Base-by-base conservation (phyloP, 2,113 vertebrate species). In the Rhinopomastus cyanomelas region DNA sequence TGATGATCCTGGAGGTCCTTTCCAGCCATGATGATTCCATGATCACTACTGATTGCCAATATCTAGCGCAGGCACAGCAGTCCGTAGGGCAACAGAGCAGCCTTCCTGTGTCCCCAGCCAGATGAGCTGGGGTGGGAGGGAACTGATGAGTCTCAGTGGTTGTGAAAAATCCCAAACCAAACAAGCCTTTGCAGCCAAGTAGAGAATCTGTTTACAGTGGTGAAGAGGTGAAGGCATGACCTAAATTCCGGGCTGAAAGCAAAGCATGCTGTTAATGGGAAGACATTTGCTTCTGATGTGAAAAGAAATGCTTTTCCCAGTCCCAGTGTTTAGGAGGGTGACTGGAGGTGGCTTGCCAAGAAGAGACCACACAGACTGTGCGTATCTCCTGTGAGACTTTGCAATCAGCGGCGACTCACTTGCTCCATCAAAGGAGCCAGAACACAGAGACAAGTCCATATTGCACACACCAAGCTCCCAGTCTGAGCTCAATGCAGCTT, bases 281-380 rank as follows among this genome's bases (percentile, higher is more conserved):
- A 20, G 12, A 53, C 9, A 32, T 49, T 66, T 44, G 26, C 36
- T 90, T 62, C 76, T 83, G 44, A 52, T 34, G 60, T 3, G 12
- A 85, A 57, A 74, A 77, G 4, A 65, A 71, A 76, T 9, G 16
- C 8, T 66, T 46, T 77, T 62, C 39, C 36, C 73, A 51, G 48
- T 56, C 23, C 60, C 25, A 17, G 51, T 34, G 62, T 34, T 69
- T 11, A 56, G 56, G 52, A 86, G 16, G 46, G 27, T 49, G 56
- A 30, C 52, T 85, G 80, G 32, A 91, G 51, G 56, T 66, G 52
- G 59, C 67, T 85, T 76, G 67, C 75, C 71, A 87, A 71, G 46
- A 72, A 52, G 27, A 23, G 26, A 44, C 36, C 68, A 53, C n/a
- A 34, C 23, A 73, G 64, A 52, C 62, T n/a, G n/a, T n/a, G 56